Percentiles rank a stretch among this genome's conserved stretches.
Conservation (phyloP, 1,140 invertebrate genomes). For the Cydia pomonella region DNA sequence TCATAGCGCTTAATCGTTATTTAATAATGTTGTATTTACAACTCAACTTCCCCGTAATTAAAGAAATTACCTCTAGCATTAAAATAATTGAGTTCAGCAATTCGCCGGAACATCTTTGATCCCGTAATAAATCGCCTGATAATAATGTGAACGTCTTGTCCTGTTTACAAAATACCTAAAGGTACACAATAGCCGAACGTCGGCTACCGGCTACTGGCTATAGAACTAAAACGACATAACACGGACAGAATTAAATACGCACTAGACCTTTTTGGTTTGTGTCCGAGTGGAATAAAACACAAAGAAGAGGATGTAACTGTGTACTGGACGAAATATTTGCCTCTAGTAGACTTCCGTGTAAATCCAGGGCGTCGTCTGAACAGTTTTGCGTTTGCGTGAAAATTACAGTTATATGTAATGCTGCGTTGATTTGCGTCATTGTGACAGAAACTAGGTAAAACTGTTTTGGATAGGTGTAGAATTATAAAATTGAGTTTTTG, state of each 20-base stretch:
- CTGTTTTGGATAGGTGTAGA: not conserved
- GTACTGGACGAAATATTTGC: constrained; percentile 50
- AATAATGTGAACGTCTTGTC: constrained; percentile 7
- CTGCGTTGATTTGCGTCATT: constrained; percentile 25
- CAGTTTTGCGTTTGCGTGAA: not conserved
- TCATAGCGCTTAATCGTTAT: not conserved
- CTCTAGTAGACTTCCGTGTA: constrained; percentile 46
- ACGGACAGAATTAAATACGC: not conserved
- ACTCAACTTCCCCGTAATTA: constrained; percentile 15
- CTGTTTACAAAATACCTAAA: constrained; percentile 45
- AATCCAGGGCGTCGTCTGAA: constrained; percentile 1
- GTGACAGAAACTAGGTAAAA: constrained; percentile 6
- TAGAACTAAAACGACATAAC: not conserved
- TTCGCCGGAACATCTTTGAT: constrained; percentile 16
- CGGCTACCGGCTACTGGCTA: constrained; percentile 38
- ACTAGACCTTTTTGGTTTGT: not conserved
- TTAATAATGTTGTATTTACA: constrained; percentile 18
- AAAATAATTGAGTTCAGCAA: constrained; percentile 2
- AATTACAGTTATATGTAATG: constrained; percentile 26
- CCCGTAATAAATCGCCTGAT: constrained; percentile 10
- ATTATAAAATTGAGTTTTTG: not conserved
- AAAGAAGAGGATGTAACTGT: constrained; percentile 55
- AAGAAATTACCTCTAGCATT: constrained; percentile 5
- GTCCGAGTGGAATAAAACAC: constrained; percentile 30
- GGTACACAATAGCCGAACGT: constrained; percentile 41